These are phyloP conservation scores for Tauraco erythrolophus DNA, from an alignment of 2,113 vertebrate species.

Conservation along the genomic window DNA sequence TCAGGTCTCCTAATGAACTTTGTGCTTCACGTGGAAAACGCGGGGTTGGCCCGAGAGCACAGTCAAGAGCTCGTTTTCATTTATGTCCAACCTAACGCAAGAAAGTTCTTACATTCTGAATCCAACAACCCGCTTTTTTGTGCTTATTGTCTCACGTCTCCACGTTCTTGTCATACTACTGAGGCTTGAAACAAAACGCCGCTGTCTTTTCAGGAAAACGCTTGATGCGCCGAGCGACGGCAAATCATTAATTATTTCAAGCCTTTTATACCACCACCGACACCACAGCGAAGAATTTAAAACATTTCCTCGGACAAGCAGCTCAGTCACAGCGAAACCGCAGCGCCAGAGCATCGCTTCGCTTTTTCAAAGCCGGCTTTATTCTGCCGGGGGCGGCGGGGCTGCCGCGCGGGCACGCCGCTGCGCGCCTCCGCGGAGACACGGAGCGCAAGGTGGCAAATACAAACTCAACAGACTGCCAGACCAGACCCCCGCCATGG, in stretches of 20 bases:
- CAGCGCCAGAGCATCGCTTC: neutral
- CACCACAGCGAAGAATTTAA: neutral
- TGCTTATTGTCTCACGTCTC: neutral
- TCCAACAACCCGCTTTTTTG: neutral
- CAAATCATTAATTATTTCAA: conserved; percentile 21
- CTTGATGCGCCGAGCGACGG: neutral
- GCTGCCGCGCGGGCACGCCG: neutral
- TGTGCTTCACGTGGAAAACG: neutral
- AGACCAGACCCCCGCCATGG: neutral
- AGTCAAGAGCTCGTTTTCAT: neutral
- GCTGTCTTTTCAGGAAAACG: neutral
- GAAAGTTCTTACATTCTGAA: neutral
- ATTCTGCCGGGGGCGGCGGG: rapidly evolving
- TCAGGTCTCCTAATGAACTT: neutral
- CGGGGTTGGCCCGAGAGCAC: neutral
- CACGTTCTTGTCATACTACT: neutral
- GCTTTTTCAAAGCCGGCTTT: neutral
- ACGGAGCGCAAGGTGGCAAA: neutral
- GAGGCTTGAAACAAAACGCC: neutral
- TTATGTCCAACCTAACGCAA: neutral
- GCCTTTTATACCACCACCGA: conserved; percentile 16
- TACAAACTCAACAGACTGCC: rapidly evolving
- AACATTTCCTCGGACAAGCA: conserved; percentile 37
- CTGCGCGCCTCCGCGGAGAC: rapidly evolving
- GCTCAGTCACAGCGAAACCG: neutral